Base-by-base conservation (phyloP, 2,888 invertebrate genomes). In the Perizoma affinitatum region DNA sequence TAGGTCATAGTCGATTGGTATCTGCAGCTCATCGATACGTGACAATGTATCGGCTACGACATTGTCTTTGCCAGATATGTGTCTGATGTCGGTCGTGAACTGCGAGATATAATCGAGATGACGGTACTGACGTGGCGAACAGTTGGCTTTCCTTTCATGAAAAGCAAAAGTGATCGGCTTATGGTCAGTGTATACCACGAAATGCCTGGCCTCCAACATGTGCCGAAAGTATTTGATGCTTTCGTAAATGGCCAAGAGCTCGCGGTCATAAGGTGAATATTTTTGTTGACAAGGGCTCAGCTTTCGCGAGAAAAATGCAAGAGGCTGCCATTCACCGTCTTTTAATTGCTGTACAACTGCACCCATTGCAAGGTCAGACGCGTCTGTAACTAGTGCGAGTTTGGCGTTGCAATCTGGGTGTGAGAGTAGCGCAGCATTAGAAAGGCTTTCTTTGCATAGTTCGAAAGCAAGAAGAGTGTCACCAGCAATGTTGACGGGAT, bases 401-500 rank as follows among this genome's bases (percentile, higher is more conserved):
- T 72, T 50, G 0, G 79, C 76, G n/a, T 68, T 33, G 0, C 53
- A n/a, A 5, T 70, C 69, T 0, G 83, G 84, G 52, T 84, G 80
- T 0, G 75, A 72, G 0, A 85, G 60, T 0, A 81, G 49, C 0
- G 82, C 70, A 0, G 79, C 75, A 7, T 38, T 38, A 7, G 9
- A n/a, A 42, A 42, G 42, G 42, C 6, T 42, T n/a, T 42, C 42
- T 42, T 42, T 42, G 5, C 9, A 42, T n/a, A 5, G n/a, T 4
- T 42, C 42, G 9, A 42, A 42, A 9, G 42, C 42, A 5, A n/a
- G 7, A n/a, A 42, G 42, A 42, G 42, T 9, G 6, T 42, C 42
- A 42, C 42, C 42, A 5, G 10, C 9, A 5, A 42, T 7, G 42
- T 42, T 42, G 5, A 42, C 42, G n/a, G 42, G 42, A 42, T 42